These are phyloP conservation scores for Oplegnathus fasciatus DNA, from an alignment of 2,113 vertebrate genomes.

Conservation along the genomic window DNA sequence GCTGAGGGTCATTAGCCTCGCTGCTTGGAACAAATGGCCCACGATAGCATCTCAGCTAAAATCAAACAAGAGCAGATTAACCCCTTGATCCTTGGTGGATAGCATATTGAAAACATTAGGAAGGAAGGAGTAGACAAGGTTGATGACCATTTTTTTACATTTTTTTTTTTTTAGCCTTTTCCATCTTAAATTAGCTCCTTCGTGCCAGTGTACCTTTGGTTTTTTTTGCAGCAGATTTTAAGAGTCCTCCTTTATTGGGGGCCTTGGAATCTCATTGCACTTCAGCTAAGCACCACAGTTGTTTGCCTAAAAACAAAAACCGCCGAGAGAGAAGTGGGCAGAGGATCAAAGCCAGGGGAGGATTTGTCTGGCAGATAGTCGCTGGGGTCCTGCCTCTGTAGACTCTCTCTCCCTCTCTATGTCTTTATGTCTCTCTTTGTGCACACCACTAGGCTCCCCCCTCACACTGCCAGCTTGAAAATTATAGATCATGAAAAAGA, in stretches of 20 bases:
- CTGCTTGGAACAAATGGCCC: slow-evolving; percentile 83
- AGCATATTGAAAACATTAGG: slow-evolving; percentile 57
- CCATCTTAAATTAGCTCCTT: slow-evolving; percentile 14
- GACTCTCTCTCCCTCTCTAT: slow-evolving; percentile 28
- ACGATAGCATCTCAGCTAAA: slow-evolving; percentile 81
- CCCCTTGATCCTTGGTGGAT: slow-evolving; percentile 68
- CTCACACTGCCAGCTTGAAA: slow-evolving; percentile 85
- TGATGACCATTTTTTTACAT: slow-evolving; percentile 7
- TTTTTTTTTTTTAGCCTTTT: slow-evolving; percentile 30
- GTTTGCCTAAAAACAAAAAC: slow-evolving; percentile 71
- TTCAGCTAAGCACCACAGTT: slow-evolving; percentile 71
- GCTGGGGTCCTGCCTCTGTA: slow-evolving; percentile 60
- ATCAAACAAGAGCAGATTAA: slow-evolving; percentile 80
- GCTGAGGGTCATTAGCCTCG: slow-evolving; percentile 84
- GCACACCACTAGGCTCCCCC: slow-evolving; percentile 61
- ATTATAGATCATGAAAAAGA: slow-evolving; percentile 85
- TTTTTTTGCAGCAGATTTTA: slow-evolving; percentile 29
- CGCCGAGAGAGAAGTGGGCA: slow-evolving; percentile 69
- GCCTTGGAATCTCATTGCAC: slow-evolving; percentile 56
- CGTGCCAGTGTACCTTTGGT: neutral
- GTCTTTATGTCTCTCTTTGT: slow-evolving; percentile 37
- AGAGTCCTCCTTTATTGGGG: slow-evolving; percentile 2
- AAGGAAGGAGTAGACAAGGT: slow-evolving; percentile 11
- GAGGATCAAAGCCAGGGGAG: slow-evolving; percentile 74
- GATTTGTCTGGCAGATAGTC: slow-evolving; percentile 75